Percentiles rank a stretch among this genome's conserved stretches.
phyloP scores from a whole-genome alignment of 2,888 invertebrate species.

The Scaptomyza caliginosa region DNA sequence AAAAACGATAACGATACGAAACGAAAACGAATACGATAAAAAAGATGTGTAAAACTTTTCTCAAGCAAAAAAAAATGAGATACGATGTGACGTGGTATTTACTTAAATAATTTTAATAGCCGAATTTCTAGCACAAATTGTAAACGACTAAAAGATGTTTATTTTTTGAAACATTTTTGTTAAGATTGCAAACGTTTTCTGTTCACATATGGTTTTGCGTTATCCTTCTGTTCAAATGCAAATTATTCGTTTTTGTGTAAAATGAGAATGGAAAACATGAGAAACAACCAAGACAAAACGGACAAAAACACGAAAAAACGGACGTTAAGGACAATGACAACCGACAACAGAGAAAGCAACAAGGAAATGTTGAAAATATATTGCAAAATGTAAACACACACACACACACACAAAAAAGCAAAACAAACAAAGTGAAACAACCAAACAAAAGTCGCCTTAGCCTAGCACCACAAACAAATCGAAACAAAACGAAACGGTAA shows the following conservation, averaged over 20 bases:
- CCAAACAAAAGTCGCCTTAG: constrained; percentile 77
- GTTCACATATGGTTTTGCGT: constrained; percentile 27
- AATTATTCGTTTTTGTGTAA: constrained; percentile 59
- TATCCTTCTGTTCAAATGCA: constrained; percentile 47
- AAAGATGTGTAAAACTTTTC: constrained; percentile 61
- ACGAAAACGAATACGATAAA: constrained; percentile 48
- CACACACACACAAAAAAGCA: constrained; percentile 25
- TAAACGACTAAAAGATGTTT: constrained; percentile 58
- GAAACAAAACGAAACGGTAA: constrained; percentile 50
- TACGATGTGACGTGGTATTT: constrained; percentile 44
- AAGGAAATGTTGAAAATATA: constrained; percentile 52
- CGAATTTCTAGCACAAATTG: constrained; percentile 78
- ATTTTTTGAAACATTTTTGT: constrained; percentile 22
- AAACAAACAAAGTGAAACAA: constrained; percentile 65
- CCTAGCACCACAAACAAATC: constrained; percentile 75
- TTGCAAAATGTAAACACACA: constrained; percentile 63
- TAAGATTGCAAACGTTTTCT: constrained; percentile 30
- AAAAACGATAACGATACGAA: constrained; percentile 28
- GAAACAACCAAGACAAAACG: constrained; percentile 29
- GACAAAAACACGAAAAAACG: constrained; percentile 45
- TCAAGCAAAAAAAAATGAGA: constrained; percentile 45
- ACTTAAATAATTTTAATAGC: constrained; percentile 78
- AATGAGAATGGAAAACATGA: constrained; percentile 42
- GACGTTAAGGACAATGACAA: constrained; percentile 40
- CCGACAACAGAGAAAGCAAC: constrained; percentile 44